A percentile compares a stretch with the other conserved stretches of the same genome.
These are phyloP conservation scores for Hydrozoanthus gracilis DNA, from an alignment of 92 coral and sea anemone species.

Conservation along the genomic window DNA sequence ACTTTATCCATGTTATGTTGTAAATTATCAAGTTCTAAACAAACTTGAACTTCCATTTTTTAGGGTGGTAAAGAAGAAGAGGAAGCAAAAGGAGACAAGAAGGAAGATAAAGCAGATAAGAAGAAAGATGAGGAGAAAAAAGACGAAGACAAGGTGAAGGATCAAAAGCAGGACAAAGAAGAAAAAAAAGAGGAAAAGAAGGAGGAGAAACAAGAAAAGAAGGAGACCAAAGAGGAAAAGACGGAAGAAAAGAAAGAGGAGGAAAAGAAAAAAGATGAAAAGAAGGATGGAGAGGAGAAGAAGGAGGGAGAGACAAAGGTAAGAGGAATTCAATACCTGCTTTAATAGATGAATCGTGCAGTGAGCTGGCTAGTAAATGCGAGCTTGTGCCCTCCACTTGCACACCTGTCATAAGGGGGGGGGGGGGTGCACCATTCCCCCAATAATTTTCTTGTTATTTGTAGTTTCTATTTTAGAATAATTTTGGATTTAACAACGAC, in stretches of 20 bases:
- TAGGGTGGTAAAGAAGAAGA: conserved; percentile 55
- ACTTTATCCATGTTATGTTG: background rate
- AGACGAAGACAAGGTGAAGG: conserved; percentile 13
- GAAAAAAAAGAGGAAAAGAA: conserved; percentile 37
- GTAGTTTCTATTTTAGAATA: too few relatives aligned
- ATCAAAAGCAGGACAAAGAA: conserved; percentile 36
- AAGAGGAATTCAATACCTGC: background rate
- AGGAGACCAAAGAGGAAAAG: conserved; percentile 52
- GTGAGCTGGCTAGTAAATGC: background rate
- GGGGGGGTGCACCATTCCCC: too few relatives aligned
- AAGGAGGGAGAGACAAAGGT: conserved; percentile 21
- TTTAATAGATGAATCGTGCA: background rate
- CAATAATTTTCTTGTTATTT: too few relatives aligned
- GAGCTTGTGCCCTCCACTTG: too few relatives aligned
- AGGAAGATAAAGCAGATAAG: conserved; percentile 55
- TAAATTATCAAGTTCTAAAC: background rate
- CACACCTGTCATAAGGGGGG: too few relatives aligned
- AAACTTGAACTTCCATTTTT: background rate
- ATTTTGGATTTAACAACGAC: too few relatives aligned
- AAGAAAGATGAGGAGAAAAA: conserved; percentile 37
- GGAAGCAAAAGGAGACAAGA: conserved; percentile 50
- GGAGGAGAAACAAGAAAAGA: conserved; percentile 43
- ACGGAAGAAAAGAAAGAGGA: conserved; percentile 46
- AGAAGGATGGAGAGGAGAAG: conserved; percentile 27
- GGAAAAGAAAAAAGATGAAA: conserved; percentile 28